Base-by-base conservation (phyloP, 2,888 invertebrate species). In the Biston stratarius region DNA sequence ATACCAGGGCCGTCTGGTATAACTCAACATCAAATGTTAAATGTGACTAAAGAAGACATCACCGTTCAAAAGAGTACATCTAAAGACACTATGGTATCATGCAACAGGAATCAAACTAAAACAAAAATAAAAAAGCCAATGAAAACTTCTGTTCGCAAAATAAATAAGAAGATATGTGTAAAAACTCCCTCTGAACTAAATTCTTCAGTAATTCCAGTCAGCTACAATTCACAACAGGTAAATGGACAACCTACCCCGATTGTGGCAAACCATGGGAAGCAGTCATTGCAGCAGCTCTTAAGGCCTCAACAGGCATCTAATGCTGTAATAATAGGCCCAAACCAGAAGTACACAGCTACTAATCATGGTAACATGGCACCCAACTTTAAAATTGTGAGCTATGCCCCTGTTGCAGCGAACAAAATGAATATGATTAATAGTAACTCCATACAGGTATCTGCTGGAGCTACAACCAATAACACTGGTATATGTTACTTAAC, bases 81-180 rank as follows among this genome's bases (percentile, higher is more conserved):
- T 15, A 9, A 3, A 47, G 14, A 9, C 33, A 33, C 12, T 33
- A 12, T 24, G 49, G 5, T 6, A 33, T 5, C 10, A 49, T 6
- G 33, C 7, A 8, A 24, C 14, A 14, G 0, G 36, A 38, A 38
- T 10, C 53, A 40, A 40, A 15, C 34, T 56, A 12, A 7, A 8
- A 38, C 36, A n/a, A n/a, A 11, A 14, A 36, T 15, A 8, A 14
- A 38, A n/a, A 9, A 12, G n/a, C 33, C 40, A 42, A 42, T 6
- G 5, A 12, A 24, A 11, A 38, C 52, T 56, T 7, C 3, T 61
- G 61, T 56, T 56, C 48, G 45, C 0, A 65, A 56, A 42, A 15
- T 53, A 40, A 47, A 47, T 10, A 66, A 61, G 10, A 66, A 47
- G n/a, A 33, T 66, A 40, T 61, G 61, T 9, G 57, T 66, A 10